A percentile compares a stretch with the other conserved stretches of the same genome.
Conservation (phyloP, 2,888 invertebrate species). For the Andricus quercusramuli region DNA sequence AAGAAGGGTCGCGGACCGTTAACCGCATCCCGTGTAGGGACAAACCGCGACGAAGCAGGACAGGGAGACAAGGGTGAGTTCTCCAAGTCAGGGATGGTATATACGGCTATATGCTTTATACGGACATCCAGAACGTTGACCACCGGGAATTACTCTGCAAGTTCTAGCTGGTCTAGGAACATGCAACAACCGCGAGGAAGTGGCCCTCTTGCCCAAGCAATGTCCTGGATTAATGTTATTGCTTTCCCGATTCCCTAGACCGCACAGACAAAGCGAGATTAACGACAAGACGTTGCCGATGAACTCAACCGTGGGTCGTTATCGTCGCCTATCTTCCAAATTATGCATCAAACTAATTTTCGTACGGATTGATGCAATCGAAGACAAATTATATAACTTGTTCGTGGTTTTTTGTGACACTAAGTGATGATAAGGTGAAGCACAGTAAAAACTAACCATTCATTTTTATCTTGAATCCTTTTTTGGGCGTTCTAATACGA, state of each 20-base stretch:
- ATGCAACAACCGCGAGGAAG: constrained; percentile 63
- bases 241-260: constrained; percentile 68
- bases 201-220: constrained; percentile 58
- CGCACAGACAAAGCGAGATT: constrained; percentile 62
- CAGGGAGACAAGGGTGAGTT: constrained; percentile 70
- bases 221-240: constrained; percentile 76
- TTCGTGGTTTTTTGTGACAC: too few relatives aligned
- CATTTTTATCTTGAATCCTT: too few relatives aligned
- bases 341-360: constrained; percentile 23
- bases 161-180: constrained; percentile 61
- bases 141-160: constrained; percentile 73
- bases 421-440: too few relatives aligned
- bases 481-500: too few relatives aligned
- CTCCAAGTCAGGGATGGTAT: constrained; percentile 59
- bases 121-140: constrained; percentile 68
- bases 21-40: constrained; percentile 73
- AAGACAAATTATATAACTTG: too few relatives aligned
- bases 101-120: constrained; percentile 60
- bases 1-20: constrained; percentile 60
- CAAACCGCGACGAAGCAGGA: constrained; percentile 77
- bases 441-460: too few relatives aligned
- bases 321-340: constrained; percentile 15
- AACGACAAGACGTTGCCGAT: constrained; percentile 59
- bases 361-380: background rate
- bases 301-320: constrained; percentile 39